These are phyloP conservation scores for Byasa hedistus DNA, from an alignment of 2,888 invertebrate genomes.

Conservation along the genomic window DNA sequence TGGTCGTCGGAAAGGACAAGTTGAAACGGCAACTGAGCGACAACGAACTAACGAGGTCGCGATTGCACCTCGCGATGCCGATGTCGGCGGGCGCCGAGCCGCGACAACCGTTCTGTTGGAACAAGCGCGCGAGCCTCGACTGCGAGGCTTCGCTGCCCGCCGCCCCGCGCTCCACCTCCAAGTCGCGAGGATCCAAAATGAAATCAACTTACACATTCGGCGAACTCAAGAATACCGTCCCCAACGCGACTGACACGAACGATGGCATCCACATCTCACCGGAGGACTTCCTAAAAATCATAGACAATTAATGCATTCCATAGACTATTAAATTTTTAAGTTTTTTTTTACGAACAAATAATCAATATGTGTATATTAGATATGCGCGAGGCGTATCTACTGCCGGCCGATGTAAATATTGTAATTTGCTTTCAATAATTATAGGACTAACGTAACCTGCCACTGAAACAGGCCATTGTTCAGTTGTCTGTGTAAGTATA, in stretches of 20 bases:
- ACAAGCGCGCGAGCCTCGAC: constrained; percentile 58
- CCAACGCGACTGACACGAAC: constrained; percentile 53
- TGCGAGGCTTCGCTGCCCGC: constrained; percentile 51
- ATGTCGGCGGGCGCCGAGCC: constrained; percentile 76
- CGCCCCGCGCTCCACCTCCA: constrained; percentile 34
- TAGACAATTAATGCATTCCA: constrained; percentile 58
- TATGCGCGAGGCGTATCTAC: constrained; percentile 53
- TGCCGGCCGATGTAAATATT: constrained; percentile 73
- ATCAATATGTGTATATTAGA: constrained; percentile 64
- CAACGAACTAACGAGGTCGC: constrained; percentile 61
- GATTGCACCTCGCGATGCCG: constrained; percentile 67
- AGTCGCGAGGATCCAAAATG: constrained; percentile 39
- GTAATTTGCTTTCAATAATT: constrained; percentile 74
- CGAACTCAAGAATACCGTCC: constrained; percentile 71
- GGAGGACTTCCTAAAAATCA: constrained; percentile 67
- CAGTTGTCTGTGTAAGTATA: constrained; percentile 41
- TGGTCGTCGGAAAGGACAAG: constrained; percentile 67
- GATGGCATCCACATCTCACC: constrained; percentile 59
- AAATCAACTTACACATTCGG: constrained; percentile 68
- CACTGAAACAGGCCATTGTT: constrained; percentile 77
- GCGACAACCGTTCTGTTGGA: constrained; percentile 61
- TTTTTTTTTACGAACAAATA: constrained; percentile 49
- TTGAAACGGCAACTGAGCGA: constrained; percentile 70
- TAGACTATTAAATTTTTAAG: constrained; percentile 36
- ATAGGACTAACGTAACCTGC: constrained; percentile 64